phyloP scores from a whole-genome alignment of 2,888 invertebrate genomes.

The Meta bourneti region DNA sequence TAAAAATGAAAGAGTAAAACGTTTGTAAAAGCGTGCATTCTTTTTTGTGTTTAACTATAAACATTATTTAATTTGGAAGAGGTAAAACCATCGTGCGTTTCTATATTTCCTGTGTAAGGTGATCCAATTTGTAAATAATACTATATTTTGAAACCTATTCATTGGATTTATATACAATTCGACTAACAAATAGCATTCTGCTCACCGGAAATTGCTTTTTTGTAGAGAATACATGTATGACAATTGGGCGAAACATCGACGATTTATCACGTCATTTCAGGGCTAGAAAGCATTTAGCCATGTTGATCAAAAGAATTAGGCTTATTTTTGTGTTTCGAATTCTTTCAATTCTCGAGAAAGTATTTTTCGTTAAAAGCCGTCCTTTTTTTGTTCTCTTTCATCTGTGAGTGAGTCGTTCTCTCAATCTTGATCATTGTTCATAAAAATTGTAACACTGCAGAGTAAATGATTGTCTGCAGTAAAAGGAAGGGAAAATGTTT shows the following conservation, averaged over 20 bases:
- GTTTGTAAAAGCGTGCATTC: too few relatives aligned
- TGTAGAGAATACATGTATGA: not conserved
- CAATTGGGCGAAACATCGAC: not conserved
- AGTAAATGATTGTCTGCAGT: not conserved
- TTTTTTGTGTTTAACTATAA: too few relatives aligned
- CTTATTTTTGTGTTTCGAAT: not conserved
- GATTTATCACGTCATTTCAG: not conserved
- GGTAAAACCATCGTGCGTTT: too few relatives aligned
- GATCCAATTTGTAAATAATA: too few relatives aligned
- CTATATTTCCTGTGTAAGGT: too few relatives aligned
- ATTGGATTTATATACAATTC: too few relatives aligned
- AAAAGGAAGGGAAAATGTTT: not conserved
- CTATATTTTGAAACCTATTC: too few relatives aligned
- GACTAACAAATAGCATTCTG: too few relatives aligned
- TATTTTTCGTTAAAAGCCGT: not conserved
- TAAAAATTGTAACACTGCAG: not conserved
- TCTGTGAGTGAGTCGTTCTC: not conserved
- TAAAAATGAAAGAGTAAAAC: too few relatives aligned
- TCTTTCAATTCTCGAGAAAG: not conserved
- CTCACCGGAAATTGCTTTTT: too few relatives aligned
- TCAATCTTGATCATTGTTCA: not conserved
- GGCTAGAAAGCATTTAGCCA: not conserved
- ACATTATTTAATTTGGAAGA: too few relatives aligned
- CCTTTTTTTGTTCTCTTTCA: not conserved
- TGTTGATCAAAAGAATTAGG: not conserved